Conservation (phyloP, 2,797 vertebrate species). For the Microcaecilia unicolor region DNA sequence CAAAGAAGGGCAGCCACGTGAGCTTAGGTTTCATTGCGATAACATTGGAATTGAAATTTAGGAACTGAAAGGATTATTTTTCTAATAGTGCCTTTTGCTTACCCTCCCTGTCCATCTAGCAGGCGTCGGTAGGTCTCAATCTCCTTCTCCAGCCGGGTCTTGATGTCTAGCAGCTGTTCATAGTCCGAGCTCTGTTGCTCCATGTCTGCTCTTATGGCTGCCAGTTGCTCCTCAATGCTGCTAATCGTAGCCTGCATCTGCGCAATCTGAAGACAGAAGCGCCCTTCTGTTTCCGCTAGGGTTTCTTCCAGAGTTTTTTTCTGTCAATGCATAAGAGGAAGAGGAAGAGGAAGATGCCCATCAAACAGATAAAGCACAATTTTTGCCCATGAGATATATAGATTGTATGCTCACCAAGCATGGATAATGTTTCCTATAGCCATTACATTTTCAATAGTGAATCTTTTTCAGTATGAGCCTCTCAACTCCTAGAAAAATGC, state of each 20-base stretch:
- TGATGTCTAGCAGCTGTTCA: conserved; percentile 22
- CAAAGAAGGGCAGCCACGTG: too few relatives aligned
- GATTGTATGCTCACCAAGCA: too few relatives aligned
- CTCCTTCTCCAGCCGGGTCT: conserved; percentile 32
- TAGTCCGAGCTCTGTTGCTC: conserved; percentile 34
- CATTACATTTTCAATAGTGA: too few relatives aligned
- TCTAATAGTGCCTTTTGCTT: neutral
- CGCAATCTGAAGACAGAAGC: conserved; percentile 26
- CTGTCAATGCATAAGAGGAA: conserved; percentile 15
- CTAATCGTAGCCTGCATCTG: conserved; percentile 28
- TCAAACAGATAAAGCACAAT: too few relatives aligned
- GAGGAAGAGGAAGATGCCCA: too few relatives aligned
- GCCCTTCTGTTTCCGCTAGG: conserved; percentile 24
- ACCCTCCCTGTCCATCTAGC: conserved; percentile 27
- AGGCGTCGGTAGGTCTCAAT: conserved; percentile 30
- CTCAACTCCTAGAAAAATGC: too few relatives aligned
- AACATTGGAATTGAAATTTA: too few relatives aligned
- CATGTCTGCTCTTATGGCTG: conserved; percentile 19
- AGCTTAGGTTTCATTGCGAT: too few relatives aligned
- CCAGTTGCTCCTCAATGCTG: conserved; percentile 3
- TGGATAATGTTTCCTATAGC: too few relatives aligned
- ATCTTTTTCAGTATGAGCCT: too few relatives aligned
- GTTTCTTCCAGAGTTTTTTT: conserved; percentile 32
- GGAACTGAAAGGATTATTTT: too few relatives aligned
- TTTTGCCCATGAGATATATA: too few relatives aligned